A percentile compares a stretch with the other conserved stretches of the same genome.
Evolutionary conservation across 2,113 vertebrate genomes (phyloP).

Genomic region (Scortum barcoo): DNA sequence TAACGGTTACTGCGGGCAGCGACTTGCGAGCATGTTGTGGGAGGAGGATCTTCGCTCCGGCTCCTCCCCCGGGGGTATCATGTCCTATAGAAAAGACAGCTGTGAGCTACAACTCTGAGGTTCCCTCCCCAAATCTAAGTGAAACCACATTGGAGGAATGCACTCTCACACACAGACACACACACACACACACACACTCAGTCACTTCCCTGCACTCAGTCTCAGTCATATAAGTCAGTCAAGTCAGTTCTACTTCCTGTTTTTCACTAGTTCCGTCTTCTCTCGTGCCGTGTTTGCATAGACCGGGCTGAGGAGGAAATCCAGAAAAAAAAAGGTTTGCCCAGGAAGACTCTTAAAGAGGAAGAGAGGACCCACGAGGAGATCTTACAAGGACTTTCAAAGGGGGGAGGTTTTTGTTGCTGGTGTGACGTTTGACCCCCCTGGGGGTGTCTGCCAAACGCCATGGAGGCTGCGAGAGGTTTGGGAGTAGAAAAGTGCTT

Average conservation of each 20-base stretch:
- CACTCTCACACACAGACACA: slow-evolving; percentile 41
- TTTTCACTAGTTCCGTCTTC: slow-evolving; percentile 76
- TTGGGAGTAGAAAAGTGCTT: slow-evolving; percentile 34
- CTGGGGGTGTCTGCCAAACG: slow-evolving; percentile 26
- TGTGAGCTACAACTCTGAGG: slow-evolving; percentile 56
- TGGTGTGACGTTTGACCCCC: slow-evolving; percentile 43
- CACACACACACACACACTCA: slow-evolving; percentile 45
- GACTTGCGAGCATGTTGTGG: slow-evolving; percentile 61
- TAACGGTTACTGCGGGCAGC: slow-evolving; percentile 65
- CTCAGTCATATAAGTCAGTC: slow-evolving; percentile 61
- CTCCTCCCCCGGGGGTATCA: slow-evolving; percentile 65
- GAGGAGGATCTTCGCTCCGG: slow-evolving; percentile 43
- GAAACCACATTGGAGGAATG: slow-evolving; percentile 82
- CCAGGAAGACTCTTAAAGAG: slow-evolving; percentile 21
- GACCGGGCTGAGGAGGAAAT: slow-evolving; percentile 64
- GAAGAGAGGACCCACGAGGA: slow-evolving; percentile 31
- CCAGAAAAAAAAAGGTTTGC: slow-evolving; percentile 36
- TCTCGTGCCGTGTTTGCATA: slow-evolving; percentile 53
- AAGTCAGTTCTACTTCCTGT: slow-evolving; percentile 79
- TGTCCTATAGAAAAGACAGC: slow-evolving; percentile 71
- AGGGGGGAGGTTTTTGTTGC: slow-evolving; percentile 36
- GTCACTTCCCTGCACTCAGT: slow-evolving; percentile 49
- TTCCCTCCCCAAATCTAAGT: slow-evolving; percentile 79
- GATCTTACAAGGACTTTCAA: slow-evolving; percentile 41
- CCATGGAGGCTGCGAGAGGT: slow-evolving; percentile 49